A percentile compares a stretch with the other conserved stretches of the same genome.
Evolutionary conservation across 1,140 invertebrate species (phyloP).

Genomic region (Meteorus sp.): DNA sequence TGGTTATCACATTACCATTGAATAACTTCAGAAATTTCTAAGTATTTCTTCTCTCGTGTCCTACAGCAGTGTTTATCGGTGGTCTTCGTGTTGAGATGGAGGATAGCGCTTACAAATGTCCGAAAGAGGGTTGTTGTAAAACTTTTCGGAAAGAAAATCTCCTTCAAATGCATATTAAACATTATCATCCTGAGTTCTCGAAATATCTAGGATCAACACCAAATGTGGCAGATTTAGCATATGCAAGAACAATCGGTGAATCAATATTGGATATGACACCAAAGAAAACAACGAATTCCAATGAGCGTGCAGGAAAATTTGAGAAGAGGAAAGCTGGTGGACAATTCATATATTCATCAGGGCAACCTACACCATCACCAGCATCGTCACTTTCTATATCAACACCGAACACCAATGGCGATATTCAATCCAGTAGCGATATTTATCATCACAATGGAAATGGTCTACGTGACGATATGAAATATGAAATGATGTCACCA

Average conservation of each 20-base stretch:
- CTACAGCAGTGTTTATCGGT: conserved; percentile 66
- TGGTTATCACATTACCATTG: too few species aligned
- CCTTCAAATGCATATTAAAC: conserved; percentile 88
- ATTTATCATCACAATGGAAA: conserved; percentile 11
- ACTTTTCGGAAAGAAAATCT: conserved; percentile 88
- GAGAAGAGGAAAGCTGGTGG: conserved; percentile 43
- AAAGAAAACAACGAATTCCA: conserved; percentile 49
- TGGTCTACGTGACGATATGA: conserved; percentile 33
- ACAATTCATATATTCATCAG: conserved; percentile 26
- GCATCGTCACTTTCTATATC: conserved; percentile 28
- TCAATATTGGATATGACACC: conserved; percentile 57
- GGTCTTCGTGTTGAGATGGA: conserved; percentile 70
- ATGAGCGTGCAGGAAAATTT: conserved; percentile 46
- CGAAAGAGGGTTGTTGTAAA: conserved; percentile 81
- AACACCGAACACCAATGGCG: too few species aligned
- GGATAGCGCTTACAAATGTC: conserved; percentile 76
- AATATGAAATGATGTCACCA: conserved; percentile 37
- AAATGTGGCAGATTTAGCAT: conserved; percentile 82
- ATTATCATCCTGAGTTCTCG: conserved; percentile 81
- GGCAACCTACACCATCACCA: conserved; percentile 28
- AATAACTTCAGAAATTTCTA: too few species aligned
- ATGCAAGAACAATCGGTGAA: conserved; percentile 71
- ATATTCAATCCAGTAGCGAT: neutral
- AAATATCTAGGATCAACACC: conserved; percentile 77
- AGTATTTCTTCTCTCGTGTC: too few species aligned